These are phyloP conservation scores for Desmodus rotundus DNA, from an alignment of 2,113 vertebrate genomes.

Conservation along the genomic window DNA sequence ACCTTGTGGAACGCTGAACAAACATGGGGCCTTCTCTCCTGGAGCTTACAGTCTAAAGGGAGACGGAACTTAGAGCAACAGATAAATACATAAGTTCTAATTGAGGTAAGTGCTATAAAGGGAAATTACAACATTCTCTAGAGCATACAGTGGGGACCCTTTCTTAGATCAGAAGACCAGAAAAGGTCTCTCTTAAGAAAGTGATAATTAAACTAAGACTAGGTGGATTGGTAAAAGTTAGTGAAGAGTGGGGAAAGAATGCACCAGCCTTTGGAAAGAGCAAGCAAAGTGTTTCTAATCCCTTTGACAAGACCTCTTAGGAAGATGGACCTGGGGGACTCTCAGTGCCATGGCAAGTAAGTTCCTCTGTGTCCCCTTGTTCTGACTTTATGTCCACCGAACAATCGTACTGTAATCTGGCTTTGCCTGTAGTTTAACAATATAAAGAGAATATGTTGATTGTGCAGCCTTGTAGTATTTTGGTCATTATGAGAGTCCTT, in stretches of 20 bases:
- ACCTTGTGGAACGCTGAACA: not conserved
- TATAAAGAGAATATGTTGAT: not conserved
- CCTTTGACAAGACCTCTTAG: not conserved
- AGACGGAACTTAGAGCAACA: not conserved
- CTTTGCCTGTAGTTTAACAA: not conserved
- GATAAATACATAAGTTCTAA: not conserved
- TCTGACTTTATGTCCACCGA: not conserved
- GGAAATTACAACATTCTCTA: not conserved
- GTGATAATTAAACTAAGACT: slow-evolving; percentile 53
- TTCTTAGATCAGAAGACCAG: not conserved
- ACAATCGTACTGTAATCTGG: not conserved
- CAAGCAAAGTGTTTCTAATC: slow-evolving; percentile 28
- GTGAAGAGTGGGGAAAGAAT: slow-evolving; percentile 1
- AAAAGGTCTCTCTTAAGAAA: slow-evolving; percentile 25
- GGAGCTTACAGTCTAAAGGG: not conserved
- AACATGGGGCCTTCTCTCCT: not conserved
- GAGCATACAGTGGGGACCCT: not conserved
- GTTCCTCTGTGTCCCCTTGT: not conserved
- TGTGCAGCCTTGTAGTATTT: not conserved
- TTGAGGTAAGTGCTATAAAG: not conserved
- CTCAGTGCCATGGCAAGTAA: not conserved
- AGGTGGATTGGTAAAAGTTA: slow-evolving; percentile 43
- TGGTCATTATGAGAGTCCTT: not conserved
- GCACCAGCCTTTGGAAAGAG: slow-evolving; percentile 7
- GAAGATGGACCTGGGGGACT: not conserved